These are phyloP conservation scores for Drosophila anceps DNA, from an alignment of 2,888 invertebrate species.

Conservation along the genomic window DNA sequence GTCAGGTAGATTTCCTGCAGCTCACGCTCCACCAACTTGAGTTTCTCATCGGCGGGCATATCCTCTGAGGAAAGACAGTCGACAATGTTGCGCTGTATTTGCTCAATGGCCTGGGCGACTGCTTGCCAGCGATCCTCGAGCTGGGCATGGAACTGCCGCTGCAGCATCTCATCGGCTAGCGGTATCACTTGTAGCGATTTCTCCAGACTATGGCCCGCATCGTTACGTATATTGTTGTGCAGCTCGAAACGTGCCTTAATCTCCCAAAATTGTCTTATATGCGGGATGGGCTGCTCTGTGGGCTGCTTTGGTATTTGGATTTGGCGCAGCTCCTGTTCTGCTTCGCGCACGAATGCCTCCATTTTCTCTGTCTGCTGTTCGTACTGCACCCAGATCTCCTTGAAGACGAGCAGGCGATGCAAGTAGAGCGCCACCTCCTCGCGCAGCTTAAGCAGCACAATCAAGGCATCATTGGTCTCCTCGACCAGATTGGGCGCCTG, in stretches of 20 bases:
- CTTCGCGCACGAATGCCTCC: conserved; percentile 91
- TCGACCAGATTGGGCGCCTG: conserved; percentile 91
- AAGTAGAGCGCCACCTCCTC: conserved; percentile 91
- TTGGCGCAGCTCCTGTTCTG: conserved; percentile 89
- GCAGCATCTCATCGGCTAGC: conserved; percentile 93
- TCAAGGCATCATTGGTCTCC: conserved; percentile 90
- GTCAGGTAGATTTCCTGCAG: conserved; percentile 90
- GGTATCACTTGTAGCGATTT: conserved; percentile 92
- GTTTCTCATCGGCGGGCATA: conserved; percentile 90
- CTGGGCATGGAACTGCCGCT: conserved; percentile 91
- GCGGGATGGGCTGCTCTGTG: conserved; percentile 88
- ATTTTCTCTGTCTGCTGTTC: conserved; percentile 90
- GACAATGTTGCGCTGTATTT: conserved; percentile 89
- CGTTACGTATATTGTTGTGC: conserved; percentile 91
- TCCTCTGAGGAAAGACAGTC: conserved; percentile 90
- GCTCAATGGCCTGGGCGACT: conserved; percentile 88
- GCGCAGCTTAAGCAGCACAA: conserved; percentile 90
- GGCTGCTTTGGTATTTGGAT: conserved; percentile 88
- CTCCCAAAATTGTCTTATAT: conserved; percentile 95
- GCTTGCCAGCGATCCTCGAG: conserved; percentile 91
- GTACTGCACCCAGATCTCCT: conserved; percentile 91
- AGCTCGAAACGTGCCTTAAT: conserved; percentile 94
- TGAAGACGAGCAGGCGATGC: conserved; percentile 90
- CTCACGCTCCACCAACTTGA: conserved; percentile 91
- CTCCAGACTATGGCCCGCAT: conserved; percentile 90